Conservation (phyloP, 92 coral and sea anemone species). For the Bergia sp. region DNA sequence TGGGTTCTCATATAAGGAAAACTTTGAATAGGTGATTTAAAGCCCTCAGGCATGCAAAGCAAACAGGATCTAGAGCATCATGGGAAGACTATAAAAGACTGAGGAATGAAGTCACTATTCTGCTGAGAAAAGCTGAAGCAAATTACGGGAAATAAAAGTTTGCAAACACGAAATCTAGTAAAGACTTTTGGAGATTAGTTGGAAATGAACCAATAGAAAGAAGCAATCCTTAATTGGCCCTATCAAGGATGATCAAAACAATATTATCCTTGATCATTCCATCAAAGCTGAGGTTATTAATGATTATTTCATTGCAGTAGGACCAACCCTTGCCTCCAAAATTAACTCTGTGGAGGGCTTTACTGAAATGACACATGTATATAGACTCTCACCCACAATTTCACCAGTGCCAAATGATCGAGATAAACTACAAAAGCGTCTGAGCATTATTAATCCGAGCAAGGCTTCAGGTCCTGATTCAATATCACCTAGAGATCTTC, state of each 20-base stretch:
- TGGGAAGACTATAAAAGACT: constrained; percentile 51
- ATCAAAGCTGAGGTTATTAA: constrained; percentile 49
- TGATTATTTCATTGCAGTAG: constrained; percentile 33
- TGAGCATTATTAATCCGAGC: too few species aligned
- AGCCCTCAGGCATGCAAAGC: constrained; percentile 36
- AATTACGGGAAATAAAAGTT: constrained; percentile 57
- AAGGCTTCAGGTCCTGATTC: too few species aligned
- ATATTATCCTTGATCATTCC: constrained; percentile 4
- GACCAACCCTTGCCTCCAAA: constrained; percentile 51
- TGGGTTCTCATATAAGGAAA: constrained; percentile 53
- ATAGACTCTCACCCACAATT: constrained; percentile 41
- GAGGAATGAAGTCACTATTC: constrained; percentile 47
- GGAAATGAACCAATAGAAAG: constrained; percentile 49
- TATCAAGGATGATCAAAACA: constrained; percentile 49
- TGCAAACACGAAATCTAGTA: constrained; percentile 33
- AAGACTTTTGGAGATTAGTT: constrained; percentile 61
- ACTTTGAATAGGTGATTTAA: constrained; percentile 43
- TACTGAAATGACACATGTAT: constrained; percentile 14
- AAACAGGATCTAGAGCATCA: constrained; percentile 40
- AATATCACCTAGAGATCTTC: too few species aligned
- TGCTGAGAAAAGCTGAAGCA: constrained; percentile 55
- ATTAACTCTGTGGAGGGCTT: constrained; percentile 33
- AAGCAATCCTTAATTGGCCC: constrained; percentile 55
- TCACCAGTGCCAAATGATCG: too few species aligned
- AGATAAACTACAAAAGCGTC: too few species aligned